These are phyloP conservation scores for Siphonodentalium dalli DNA, from an alignment of 2,888 invertebrate genomes.

Conservation along the genomic window DNA sequence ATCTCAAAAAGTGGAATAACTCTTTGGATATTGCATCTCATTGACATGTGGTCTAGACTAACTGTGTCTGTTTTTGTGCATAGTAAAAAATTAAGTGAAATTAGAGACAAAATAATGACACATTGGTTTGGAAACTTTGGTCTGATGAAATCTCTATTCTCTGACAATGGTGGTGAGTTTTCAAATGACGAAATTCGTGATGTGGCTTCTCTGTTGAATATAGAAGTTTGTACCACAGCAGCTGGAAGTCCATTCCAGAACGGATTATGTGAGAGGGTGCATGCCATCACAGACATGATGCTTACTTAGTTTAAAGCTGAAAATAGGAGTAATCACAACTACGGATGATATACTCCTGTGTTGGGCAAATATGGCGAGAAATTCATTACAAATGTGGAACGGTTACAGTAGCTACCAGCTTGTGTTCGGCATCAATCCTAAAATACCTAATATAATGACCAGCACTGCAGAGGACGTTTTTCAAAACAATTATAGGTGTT, in stretches of 20 bases:
- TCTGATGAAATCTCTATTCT: slow-evolving; percentile 23
- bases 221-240: no score
- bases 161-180: slow-evolving; percentile 32
- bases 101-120: slow-evolving; percentile 26
- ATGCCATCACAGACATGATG: slow-evolving; percentile 27
- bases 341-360: no score
- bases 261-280: no score
- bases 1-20: slow-evolving; percentile 22
- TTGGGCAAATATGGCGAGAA: slow-evolving; percentile 24
- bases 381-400: slow-evolving; percentile 26
- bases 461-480: slow-evolving; percentile 20
- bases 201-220: no score
- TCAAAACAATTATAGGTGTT: no score
- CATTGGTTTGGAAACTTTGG: slow-evolving; percentile 30
- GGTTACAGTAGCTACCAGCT: no score
- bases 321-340: not conserved
- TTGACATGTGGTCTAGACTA: slow-evolving; percentile 25
- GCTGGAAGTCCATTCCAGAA: no score
- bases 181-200: slow-evolving; percentile 24
- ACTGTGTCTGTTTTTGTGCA: slow-evolving; percentile 15
- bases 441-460: slow-evolving; percentile 17
- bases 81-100: slow-evolving; percentile 16
- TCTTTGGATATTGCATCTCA: slow-evolving; percentile 22
- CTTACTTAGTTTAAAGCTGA: slow-evolving; percentile 22
- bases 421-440: slow-evolving; percentile 25